These are phyloP conservation scores for Chaitophorus viminalis DNA, from an alignment of 2,888 invertebrate species.

Conservation along the genomic window DNA sequence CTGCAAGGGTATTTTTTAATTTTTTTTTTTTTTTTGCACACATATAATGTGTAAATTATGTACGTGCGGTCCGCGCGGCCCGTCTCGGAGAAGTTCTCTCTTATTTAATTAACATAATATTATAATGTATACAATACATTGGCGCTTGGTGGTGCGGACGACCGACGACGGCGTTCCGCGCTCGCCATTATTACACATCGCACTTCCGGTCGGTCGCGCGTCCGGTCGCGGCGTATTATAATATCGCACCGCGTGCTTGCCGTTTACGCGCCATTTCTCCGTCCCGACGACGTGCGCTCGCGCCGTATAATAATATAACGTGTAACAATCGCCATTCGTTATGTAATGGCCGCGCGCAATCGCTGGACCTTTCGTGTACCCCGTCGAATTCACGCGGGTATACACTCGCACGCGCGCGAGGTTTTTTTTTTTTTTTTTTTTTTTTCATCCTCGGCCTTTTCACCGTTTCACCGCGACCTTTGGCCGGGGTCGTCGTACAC, in stretches of 20 bases:
- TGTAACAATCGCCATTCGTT: constrained; percentile 3
- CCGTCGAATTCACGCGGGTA: neutral
- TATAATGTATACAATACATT: too few species aligned
- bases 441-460: neutral
- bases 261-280: constrained; percentile 52
- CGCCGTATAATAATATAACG: neutral
- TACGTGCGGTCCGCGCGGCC: too few species aligned
- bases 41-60: too few species aligned
- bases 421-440: neutral
- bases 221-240: too few species aligned
- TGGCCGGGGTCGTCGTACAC: neutral
- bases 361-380: constrained; percentile 22
- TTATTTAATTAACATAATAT: constrained; percentile 53
- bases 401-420: too few species aligned
- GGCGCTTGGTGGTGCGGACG: neutral
- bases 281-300: too few species aligned
- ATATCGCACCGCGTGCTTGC: neutral
- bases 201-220: constrained; percentile 55
- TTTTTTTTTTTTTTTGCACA: neutral
- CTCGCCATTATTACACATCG: constrained; percentile 15
- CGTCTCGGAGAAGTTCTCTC: constrained; percentile 14
- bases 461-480: neutral
- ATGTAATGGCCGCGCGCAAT: neutral
- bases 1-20: neutral
- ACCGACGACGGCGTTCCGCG: constrained; percentile 10